phyloP scores from a whole-genome alignment of 2,113 vertebrate species.

The Zosterops pallidus region DNA sequence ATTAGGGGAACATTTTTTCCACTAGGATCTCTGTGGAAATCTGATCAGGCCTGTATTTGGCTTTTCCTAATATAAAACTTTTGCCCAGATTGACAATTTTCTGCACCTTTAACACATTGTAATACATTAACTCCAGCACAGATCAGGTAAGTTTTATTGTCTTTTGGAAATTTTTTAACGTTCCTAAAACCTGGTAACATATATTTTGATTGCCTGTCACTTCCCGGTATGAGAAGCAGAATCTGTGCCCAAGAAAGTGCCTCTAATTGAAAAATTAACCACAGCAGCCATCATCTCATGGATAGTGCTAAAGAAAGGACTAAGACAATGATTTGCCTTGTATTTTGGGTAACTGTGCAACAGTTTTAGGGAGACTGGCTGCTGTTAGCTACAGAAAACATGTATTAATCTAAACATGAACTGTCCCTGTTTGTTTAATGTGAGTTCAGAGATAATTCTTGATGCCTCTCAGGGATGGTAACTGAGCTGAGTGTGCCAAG shows the following conservation, averaged over 20 bases:
- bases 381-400: background rate
- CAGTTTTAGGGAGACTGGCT: background rate
- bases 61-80: constrained; percentile 74
- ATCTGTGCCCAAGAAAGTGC: background rate
- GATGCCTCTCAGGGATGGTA: background rate
- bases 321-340: background rate
- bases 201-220: constrained; percentile 28
- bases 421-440: background rate
- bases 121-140: constrained; percentile 70
- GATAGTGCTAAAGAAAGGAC: background rate
- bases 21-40: constrained; percentile 75
- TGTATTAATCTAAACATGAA: background rate
- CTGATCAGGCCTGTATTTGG: constrained; percentile 72
- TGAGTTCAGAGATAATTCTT: background rate
- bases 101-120: constrained; percentile 76
- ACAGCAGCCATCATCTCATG: background rate
- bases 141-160: constrained; percentile 71
- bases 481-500: background rate
- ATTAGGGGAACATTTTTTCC: constrained; percentile 74
- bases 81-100: constrained; percentile 73
- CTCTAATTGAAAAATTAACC: background rate
- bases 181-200: constrained; percentile 1
- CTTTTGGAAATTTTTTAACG: constrained; percentile 27
- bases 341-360: background rate
- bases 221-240: constrained; percentile 1